Evolutionary conservation across 2,113 vertebrate species (phyloP).

Genomic region (Cynopterus brachyotis): DNA sequence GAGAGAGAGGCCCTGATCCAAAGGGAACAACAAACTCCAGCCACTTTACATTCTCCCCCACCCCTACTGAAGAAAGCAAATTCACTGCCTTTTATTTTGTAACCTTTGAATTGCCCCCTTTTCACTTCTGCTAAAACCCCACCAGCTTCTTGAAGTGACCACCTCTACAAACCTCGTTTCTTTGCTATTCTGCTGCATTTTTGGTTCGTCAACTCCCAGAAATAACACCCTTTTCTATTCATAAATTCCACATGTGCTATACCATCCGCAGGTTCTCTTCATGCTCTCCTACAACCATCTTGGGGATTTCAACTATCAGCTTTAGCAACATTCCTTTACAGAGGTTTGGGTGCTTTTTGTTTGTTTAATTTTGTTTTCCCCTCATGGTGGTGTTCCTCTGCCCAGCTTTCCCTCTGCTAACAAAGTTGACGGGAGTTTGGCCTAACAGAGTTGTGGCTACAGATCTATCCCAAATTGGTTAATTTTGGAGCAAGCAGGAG

Average conservation of each 20-base stretch:
- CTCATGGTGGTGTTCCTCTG: not conserved
- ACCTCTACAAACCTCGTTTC: not conserved
- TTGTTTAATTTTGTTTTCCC: not conserved
- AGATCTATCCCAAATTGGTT: not conserved
- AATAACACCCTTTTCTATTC: not conserved
- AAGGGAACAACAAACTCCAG: not conserved
- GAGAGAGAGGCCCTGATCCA: not conserved
- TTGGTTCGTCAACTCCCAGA: not conserved
- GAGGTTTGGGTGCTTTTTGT: not conserved
- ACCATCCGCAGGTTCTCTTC: not conserved
- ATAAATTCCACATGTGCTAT: accelerated
- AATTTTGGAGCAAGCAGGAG: not conserved
- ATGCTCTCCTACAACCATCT: not conserved
- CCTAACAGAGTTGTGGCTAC: not conserved
- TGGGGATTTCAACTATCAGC: not conserved
- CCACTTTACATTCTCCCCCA: not conserved
- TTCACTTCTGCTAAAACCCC: not conserved
- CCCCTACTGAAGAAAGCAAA: not conserved
- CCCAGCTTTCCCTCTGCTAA: not conserved
- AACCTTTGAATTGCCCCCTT: not conserved
- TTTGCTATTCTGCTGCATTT: not conserved
- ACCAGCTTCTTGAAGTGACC: not conserved
- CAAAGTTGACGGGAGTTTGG: not conserved
- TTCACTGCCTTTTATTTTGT: not conserved
- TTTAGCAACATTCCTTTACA: not conserved